These are phyloP conservation scores for Myopa testacea DNA, from an alignment of 2,888 invertebrate genomes.

Conservation along the genomic window DNA sequence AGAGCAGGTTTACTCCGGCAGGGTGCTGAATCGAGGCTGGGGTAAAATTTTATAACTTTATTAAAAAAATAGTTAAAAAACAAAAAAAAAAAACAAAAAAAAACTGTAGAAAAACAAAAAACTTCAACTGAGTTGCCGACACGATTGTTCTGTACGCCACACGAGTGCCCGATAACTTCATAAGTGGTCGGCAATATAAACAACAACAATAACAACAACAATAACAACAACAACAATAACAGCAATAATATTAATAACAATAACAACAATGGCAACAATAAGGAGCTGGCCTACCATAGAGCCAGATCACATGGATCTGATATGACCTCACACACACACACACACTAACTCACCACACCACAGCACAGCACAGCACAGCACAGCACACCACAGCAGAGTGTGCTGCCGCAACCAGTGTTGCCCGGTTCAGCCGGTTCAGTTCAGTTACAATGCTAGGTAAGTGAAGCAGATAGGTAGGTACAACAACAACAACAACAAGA, in stretches of 20 bases:
- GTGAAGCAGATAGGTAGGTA: not conserved
- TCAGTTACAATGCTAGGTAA: not conserved
- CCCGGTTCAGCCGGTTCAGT: constrained; percentile 9
- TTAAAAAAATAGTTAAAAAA: not conserved
- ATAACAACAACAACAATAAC: not conserved
- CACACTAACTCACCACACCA: not conserved
- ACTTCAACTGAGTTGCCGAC: not conserved
- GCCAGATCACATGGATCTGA: constrained; percentile 22
- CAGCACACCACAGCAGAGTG: not conserved
- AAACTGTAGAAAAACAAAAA: not conserved
- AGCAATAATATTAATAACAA: not conserved
- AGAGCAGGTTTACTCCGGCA: no score
- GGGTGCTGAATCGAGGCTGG: not conserved
- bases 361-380: not conserved
- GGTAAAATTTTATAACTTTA: constrained; percentile 33
- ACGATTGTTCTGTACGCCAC: constrained; percentile 6
- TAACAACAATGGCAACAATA: constrained; percentile 14
- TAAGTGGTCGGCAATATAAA: constrained; percentile 1
- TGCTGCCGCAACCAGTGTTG: not conserved
- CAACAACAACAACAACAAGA: not conserved
- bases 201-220: not conserved
- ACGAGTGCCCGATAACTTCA: constrained; percentile 11
- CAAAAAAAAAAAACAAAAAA: constrained; percentile 1
- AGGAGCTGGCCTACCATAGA: not conserved
- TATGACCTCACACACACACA: constrained; percentile 36